A percentile compares a stretch with the other conserved stretches of the same genome.
Evolutionary conservation across 2,888 invertebrate genomes (phyloP).

Genomic region (Eudemis profundana): DNA sequence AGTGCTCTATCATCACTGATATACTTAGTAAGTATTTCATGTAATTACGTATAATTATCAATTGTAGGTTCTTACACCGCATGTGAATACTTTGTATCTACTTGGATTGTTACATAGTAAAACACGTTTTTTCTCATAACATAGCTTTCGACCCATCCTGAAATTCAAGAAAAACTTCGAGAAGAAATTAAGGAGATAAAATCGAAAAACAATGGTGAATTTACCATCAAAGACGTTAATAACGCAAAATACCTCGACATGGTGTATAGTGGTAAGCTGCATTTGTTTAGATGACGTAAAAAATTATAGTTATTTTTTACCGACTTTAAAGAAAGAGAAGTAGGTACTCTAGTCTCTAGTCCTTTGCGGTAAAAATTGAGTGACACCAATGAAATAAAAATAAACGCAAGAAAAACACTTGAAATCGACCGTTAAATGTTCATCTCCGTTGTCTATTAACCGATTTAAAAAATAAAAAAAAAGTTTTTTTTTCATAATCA

Average conservation of each 20-base stretch:
- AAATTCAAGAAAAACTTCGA: conserved; percentile 18
- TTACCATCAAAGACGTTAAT: conserved; percentile 1
- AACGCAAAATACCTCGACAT: conserved; percentile 4
- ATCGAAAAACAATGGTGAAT: background rate
- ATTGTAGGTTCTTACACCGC: no score
- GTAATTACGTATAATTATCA: background rate
- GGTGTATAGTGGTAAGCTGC: conserved; percentile 6
- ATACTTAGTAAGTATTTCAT: background rate
- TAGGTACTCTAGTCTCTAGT: no score
- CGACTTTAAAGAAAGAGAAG: no score
- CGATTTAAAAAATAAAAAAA: conserved; percentile 2
- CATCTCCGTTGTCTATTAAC: no score
- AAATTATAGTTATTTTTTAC: no score
- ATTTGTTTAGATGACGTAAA: no score
- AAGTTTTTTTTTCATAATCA: conserved; percentile 51
- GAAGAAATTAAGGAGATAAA: background rate
- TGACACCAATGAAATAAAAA: no score
- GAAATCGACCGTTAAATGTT: no score
- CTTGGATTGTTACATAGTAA: background rate
- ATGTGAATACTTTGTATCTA: no score
- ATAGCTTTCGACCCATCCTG: background rate
- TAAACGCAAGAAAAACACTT: no score
- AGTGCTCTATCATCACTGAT: background rate
- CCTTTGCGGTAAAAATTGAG: no score
- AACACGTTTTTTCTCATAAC: background rate